Base-by-base conservation (phyloP, 2,113 vertebrate species). In the Talpa occidentalis region DNA sequence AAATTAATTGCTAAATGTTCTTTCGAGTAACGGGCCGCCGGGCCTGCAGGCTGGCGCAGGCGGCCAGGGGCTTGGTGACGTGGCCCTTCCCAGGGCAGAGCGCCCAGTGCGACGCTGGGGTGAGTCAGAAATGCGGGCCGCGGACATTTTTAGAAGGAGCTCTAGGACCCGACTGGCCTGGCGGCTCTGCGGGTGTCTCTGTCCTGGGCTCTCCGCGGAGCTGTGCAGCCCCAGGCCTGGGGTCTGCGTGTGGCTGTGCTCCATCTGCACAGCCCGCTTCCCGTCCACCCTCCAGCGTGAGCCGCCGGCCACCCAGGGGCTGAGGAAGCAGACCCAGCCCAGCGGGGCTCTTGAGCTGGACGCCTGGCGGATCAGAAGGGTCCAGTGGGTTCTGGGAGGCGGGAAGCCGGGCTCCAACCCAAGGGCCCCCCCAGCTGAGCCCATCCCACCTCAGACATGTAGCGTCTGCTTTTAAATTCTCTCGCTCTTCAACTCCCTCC, bases 1-100 rank as follows among this genome's bases (percentile, higher is more conserved):
- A 52, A 67, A 85, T 86, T 70, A 66, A 78, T 81, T 60, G 60
- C 81, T 56, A 3, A 87, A 9, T 44, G 52, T 81, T 74, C 54
- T 32, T 5, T 81, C 0, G 4, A 77, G 37, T 30, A 0, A 32
- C 76, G 67, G 3, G 54, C 47, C 78, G 64, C 52, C 52, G 19
- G n/a, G 70, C 5, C 0, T 3, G 44, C 56, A 17, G 52, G 6
- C 59, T 22, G 66, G 70, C 16, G 8, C 14, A 0, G 76, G 52
- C 28, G 66, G 24, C 16, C 10, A 17, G 19, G 66, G 21, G 1
- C 49, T 35, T 35, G 72, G 8, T 1, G 14, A 22, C 26, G 26
- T 9, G 3, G 56, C 26, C 56, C 66, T 52, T 90, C 87, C 69
- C 21, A 24, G 73, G 56, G 56, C 16, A 5, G 30, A 21, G n/a